Percentiles rank a stretch among this genome's conserved stretches.
Conservation (phyloP, 2,113 vertebrate genomes). For the Micronisus gabar region DNA sequence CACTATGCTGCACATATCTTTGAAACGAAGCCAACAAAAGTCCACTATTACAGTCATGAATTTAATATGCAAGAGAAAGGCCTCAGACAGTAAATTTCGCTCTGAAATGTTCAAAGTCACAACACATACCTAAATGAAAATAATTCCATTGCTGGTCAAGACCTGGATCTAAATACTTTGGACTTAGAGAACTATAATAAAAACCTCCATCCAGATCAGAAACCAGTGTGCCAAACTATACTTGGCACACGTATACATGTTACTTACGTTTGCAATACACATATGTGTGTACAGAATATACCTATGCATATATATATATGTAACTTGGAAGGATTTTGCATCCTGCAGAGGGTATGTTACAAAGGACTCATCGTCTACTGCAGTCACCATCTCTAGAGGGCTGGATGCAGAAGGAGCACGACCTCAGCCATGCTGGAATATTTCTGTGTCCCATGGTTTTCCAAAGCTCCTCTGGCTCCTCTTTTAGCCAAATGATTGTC, state of each 20-base stretch:
- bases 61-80: background rate
- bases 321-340: background rate
- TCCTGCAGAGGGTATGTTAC: background rate
- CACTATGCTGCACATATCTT: background rate
- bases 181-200: background rate
- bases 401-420: background rate
- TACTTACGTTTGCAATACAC: background rate
- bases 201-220: background rate
- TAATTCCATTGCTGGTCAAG: background rate
- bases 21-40: background rate
- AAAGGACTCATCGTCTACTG: background rate
- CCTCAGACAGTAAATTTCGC: background rate
- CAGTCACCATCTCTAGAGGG: rapidly evolving
- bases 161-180: background rate
- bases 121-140: background rate
- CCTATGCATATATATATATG: background rate
- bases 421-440: background rate
- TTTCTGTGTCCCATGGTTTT: background rate
- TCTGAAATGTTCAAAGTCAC: background rate
- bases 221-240: rapidly evolving
- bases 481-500: background rate
- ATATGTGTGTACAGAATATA: background rate
- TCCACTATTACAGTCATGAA: background rate
- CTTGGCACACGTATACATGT: rapidly evolving
- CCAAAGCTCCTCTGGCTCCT: background rate